phyloP scores from a whole-genome alignment of 2,113 vertebrate genomes.

The Stegastes partitus region DNA sequence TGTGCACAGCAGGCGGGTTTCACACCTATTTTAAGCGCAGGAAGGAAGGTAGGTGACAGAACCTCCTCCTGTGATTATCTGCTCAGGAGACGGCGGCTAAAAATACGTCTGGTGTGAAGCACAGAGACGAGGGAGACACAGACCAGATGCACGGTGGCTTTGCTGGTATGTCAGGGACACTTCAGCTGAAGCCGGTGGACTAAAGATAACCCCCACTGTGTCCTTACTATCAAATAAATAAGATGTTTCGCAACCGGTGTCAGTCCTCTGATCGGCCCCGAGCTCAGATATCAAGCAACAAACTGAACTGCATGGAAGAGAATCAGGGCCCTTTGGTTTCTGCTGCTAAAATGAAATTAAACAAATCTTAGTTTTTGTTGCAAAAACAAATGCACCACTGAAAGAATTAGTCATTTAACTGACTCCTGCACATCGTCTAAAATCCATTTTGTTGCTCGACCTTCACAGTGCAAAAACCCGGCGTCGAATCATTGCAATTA shows the following conservation, averaged over 20 bases:
- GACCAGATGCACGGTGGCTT: constrained; percentile 70
- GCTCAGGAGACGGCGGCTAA: constrained; percentile 76
- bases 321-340: too few relatives aligned
- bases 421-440: too few relatives aligned
- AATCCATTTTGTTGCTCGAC: too few relatives aligned
- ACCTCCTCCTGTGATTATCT: constrained; percentile 72
- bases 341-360: too few relatives aligned
- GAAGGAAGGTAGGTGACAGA: constrained; percentile 60
- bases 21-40: constrained; percentile 33
- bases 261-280: neutral
- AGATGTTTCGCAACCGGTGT: constrained; percentile 19
- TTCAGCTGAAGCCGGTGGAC: constrained; percentile 29
- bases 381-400: too few relatives aligned
- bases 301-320: neutral
- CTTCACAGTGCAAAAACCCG: too few relatives aligned
- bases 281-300: neutral
- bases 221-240: constrained; percentile 48
- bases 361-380: too few relatives aligned
- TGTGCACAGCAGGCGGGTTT: constrained; percentile 27
- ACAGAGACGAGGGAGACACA: constrained; percentile 74
- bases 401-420: too few relatives aligned
- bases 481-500: too few relatives aligned
- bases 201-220: constrained; percentile 66
- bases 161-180: constrained; percentile 69
- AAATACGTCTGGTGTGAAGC: constrained; percentile 80